phyloP scores from a whole-genome alignment of 1,140 invertebrate species.

The Marisa cornuarietis region DNA sequence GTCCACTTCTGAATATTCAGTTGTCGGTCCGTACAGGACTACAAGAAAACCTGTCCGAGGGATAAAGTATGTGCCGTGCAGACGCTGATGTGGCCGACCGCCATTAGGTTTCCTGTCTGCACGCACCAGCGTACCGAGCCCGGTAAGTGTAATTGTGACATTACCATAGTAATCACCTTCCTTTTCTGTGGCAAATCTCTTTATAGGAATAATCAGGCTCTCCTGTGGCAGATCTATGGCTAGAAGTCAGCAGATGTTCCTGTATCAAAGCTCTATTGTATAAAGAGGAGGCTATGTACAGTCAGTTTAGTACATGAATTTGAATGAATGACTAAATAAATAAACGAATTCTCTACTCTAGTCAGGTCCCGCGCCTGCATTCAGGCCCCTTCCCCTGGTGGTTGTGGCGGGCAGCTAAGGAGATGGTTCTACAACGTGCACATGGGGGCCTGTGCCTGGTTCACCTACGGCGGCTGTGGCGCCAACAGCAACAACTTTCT shows the following conservation, averaged over 20 bases:
- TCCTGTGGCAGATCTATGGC: no score
- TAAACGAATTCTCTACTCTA: constrained; percentile 12
- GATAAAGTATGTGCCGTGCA: constrained; percentile 38
- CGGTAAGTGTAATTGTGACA: constrained; percentile 3
- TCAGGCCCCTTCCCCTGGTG: constrained; percentile 67
- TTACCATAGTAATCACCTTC: no score
- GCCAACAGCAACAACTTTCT: constrained; percentile 77
- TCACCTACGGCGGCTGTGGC: constrained; percentile 75
- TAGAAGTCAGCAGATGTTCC: background rate
- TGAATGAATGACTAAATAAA: background rate
- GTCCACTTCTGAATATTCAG: background rate
- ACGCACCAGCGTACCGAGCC: constrained; percentile 15
- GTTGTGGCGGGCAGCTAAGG: constrained; percentile 71
- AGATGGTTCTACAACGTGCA: constrained; percentile 71
- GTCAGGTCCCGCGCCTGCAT: constrained; percentile 41
- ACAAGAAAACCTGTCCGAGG: constrained; percentile 36
- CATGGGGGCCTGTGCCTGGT: constrained; percentile 67
- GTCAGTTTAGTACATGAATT: background rate
- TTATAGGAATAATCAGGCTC: no score
- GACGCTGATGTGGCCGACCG: constrained; percentile 27
- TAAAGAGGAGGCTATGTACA: background rate
- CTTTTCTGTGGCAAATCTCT: no score
- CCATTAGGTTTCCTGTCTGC: constrained; percentile 42
- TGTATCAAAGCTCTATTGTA: background rate
- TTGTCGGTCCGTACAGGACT: constrained; percentile 12